phyloP scores from a whole-genome alignment of 1,140 invertebrate genomes.

The Lethrus apterus region DNA sequence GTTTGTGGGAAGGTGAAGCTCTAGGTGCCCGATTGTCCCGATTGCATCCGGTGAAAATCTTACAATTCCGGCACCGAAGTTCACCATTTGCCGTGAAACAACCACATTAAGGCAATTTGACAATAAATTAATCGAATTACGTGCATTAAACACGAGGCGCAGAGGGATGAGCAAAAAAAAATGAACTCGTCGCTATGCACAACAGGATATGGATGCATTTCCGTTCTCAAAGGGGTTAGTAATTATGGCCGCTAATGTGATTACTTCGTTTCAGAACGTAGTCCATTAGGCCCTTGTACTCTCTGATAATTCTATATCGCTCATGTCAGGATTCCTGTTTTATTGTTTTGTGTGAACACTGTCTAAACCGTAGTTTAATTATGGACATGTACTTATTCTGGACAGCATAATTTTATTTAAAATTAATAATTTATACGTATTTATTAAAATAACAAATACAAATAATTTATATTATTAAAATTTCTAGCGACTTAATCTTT shows the following conservation, averaged over 20 bases:
- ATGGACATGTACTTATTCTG: no score
- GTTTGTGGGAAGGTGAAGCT: no score
- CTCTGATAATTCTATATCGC: slow-evolving; percentile 38
- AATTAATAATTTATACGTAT: no score
- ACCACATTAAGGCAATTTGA: slow-evolving; percentile 39
- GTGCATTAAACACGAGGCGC: slow-evolving; percentile 7
- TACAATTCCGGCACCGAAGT: slow-evolving; percentile 20
- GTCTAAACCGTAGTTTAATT: no score
- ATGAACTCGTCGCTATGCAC: slow-evolving; percentile 30
- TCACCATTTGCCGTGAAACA: slow-evolving; percentile 43
- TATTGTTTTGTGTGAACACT: neutral
- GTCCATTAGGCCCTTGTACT: slow-evolving; percentile 40
- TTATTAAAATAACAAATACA: no score
- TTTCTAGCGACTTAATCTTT: no score
- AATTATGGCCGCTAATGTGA: slow-evolving; percentile 42
- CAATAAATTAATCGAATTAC: slow-evolving; percentile 42
- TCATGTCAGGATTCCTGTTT: slow-evolving; percentile 20
- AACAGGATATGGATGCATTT: slow-evolving; percentile 43
- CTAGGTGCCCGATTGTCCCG: neutral
- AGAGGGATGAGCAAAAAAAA: slow-evolving; percentile 26
- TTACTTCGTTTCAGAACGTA: slow-evolving; percentile 42
- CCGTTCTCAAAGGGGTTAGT: slow-evolving; percentile 42
- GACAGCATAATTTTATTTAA: no score
- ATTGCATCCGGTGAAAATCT: slow-evolving; percentile 22
- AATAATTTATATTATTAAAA: no score